These are phyloP conservation scores for Vandiemenella viatica DNA, from an alignment of 2,888 invertebrate genomes.

Conservation along the genomic window DNA sequence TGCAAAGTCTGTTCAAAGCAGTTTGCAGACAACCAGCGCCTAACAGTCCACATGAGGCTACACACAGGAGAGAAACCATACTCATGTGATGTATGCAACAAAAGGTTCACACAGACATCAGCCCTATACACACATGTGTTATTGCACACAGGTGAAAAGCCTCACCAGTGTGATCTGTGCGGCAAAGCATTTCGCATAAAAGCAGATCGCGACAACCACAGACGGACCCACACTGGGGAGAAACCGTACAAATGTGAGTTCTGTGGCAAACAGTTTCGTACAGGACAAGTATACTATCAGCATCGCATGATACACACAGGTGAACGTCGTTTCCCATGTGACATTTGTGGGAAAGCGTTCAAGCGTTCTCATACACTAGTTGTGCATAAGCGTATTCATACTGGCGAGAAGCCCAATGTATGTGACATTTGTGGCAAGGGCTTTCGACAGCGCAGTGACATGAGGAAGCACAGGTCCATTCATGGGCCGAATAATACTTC, in stretches of 20 bases:
- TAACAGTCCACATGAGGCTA: constrained; percentile 11
- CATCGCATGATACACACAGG: constrained; percentile 18
- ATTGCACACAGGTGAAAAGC: constrained; percentile 17
- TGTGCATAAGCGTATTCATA: constrained; percentile 17
- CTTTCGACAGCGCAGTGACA: constrained; percentile 16
- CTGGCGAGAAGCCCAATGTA: constrained; percentile 16
- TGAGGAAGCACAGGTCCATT: constrained; percentile 13
- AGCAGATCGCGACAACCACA: constrained; percentile 17
- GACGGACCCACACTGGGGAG: constrained; percentile 17
- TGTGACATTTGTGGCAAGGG: constrained; percentile 16
- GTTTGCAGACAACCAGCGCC: constrained; percentile 13
- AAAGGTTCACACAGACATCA: constrained; percentile 15
- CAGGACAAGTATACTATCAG: constrained; percentile 15
- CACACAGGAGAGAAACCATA: constrained; percentile 18
- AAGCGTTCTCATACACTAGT: constrained; percentile 17
- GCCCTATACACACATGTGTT: constrained; percentile 15
- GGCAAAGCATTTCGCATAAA: constrained; percentile 14
- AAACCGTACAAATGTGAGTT: constrained; percentile 17
- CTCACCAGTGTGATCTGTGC: constrained; percentile 16
- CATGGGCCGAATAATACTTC: neutral
- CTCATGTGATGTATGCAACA: constrained; percentile 13
- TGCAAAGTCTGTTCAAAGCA: constrained; percentile 14
- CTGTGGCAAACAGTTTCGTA: constrained; percentile 15
- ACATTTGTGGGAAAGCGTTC: constrained; percentile 16
- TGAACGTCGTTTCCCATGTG: constrained; percentile 16